Evolutionary conservation across 1,140 invertebrate genomes (phyloP).

Genomic region (Lordiphosa clarofinis): DNA sequence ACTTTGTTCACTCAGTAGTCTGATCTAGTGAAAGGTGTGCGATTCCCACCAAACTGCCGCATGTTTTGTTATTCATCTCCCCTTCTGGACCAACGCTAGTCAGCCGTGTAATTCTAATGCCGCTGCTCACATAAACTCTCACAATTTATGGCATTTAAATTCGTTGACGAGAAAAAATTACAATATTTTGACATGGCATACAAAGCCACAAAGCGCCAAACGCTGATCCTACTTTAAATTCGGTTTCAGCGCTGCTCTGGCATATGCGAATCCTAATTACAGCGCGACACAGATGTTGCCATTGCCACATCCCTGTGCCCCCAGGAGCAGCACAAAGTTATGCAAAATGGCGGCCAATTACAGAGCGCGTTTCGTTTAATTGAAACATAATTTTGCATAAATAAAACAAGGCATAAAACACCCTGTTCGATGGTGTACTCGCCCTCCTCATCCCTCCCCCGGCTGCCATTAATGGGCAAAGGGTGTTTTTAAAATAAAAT

Average conservation of each 20-base stretch:
- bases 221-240: slow-evolving; percentile 74
- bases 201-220: slow-evolving; percentile 56
- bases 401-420: slow-evolving; percentile 78
- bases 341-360: slow-evolving; percentile 65
- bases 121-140: slow-evolving; percentile 48
- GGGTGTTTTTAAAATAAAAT: slow-evolving; percentile 47
- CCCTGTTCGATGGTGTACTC: slow-evolving; percentile 53
- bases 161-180: slow-evolving; percentile 54
- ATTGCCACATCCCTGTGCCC: slow-evolving; percentile 16
- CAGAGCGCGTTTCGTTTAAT: slow-evolving; percentile 69
- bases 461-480: slow-evolving; percentile 45
- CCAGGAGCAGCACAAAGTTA: slow-evolving; percentile 4
- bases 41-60: slow-evolving; percentile 11
- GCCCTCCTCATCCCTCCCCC: slow-evolving; percentile 2
- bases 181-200: slow-evolving; percentile 71
- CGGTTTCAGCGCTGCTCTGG: slow-evolving; percentile 41
- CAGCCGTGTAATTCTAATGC: slow-evolving; percentile 59
- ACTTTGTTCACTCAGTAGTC: too few species aligned
- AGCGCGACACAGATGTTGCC: slow-evolving; percentile 63
- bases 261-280: slow-evolving; percentile 72
- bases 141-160: slow-evolving; percentile 63
- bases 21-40: slow-evolving; percentile 6
- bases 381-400: slow-evolving; percentile 79
- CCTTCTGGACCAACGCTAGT: slow-evolving; percentile 34
- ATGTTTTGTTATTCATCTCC: slow-evolving; percentile 38